Evolutionary conservation across 2,888 invertebrate species (phyloP).

Genomic region (Gibbula magus): DNA sequence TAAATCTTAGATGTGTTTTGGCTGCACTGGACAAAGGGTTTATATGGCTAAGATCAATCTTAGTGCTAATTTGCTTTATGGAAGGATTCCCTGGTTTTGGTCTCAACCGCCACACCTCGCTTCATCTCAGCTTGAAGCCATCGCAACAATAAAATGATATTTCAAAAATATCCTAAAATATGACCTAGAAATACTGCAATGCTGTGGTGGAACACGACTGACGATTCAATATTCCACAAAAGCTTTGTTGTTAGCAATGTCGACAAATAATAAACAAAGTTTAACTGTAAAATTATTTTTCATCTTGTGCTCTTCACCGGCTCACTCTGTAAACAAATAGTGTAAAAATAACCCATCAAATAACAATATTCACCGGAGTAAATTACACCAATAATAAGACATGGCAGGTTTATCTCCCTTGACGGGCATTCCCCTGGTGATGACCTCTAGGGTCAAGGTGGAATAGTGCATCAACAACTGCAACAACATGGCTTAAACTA

Average conservation of each 20-base stretch:
- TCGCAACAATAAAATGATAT: not conserved
- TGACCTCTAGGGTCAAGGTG: not conserved
- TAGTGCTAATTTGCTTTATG: no score
- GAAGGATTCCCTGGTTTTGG: no score
- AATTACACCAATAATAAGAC: not conserved
- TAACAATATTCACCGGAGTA: conserved; percentile 8
- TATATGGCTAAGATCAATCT: no score
- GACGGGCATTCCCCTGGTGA: not conserved
- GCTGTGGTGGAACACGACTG: no score
- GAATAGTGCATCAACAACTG: not conserved
- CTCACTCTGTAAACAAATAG: not conserved
- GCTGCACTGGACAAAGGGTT: no score
- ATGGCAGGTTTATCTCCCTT: not conserved
- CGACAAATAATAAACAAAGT: not conserved
- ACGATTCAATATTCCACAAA: no score
- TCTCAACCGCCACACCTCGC: no score
- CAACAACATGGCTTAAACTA: not conserved
- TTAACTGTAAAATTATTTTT: not conserved
- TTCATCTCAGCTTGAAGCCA: no score
- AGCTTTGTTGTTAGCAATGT: not conserved
- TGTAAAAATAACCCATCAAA: not conserved
- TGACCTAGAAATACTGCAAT: not conserved
- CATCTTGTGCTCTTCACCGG: not conserved
- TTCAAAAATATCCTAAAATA: not conserved
- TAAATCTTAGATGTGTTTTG: no score